Conservation (phyloP, 64 coral and sea anemone species). For the Pocillopora damicornis region DNA sequence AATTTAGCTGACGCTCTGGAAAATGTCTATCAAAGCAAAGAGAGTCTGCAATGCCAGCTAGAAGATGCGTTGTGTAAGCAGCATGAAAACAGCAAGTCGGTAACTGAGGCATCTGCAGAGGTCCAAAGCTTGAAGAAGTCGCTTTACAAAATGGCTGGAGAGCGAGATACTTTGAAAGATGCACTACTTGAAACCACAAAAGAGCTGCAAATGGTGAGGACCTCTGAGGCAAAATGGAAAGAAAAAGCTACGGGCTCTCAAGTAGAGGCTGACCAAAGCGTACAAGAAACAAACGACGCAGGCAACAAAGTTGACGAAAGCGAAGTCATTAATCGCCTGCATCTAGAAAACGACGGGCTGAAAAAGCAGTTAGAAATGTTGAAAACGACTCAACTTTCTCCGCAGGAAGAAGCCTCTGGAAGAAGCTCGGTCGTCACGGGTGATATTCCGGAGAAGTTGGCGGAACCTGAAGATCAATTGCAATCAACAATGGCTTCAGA, state of each 20-base stretch:
- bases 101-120: slow-evolving; percentile 64
- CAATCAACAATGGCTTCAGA: neutral
- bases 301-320: slow-evolving; percentile 27
- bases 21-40: slow-evolving; percentile 95
- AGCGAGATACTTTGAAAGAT: slow-evolving; percentile 78
- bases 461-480: neutral
- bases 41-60: slow-evolving; percentile 62
- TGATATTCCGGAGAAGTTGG: neutral
- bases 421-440: slow-evolving; percentile 32
- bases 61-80: slow-evolving; percentile 77
- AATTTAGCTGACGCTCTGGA: slow-evolving; percentile 92
- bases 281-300: slow-evolving; percentile 37
- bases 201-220: slow-evolving; percentile 62
- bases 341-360: slow-evolving; percentile 65
- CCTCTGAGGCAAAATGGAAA: slow-evolving; percentile 70
- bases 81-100: slow-evolving; percentile 59
- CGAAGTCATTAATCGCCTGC: slow-evolving; percentile 34
- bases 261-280: slow-evolving; percentile 53
- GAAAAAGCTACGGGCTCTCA: slow-evolving; percentile 57
- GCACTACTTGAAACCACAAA: slow-evolving; percentile 45
- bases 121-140: slow-evolving; percentile 74
- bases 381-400: neutral
- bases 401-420: slow-evolving; percentile 43
- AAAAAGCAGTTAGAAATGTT: slow-evolving; percentile 56
- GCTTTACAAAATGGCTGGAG: slow-evolving; percentile 68